Evolutionary conservation across 2,888 invertebrate genomes (phyloP), one percentile per base, ranked within the genome.

Genomic region (Drosophila villosipedis): DNA sequence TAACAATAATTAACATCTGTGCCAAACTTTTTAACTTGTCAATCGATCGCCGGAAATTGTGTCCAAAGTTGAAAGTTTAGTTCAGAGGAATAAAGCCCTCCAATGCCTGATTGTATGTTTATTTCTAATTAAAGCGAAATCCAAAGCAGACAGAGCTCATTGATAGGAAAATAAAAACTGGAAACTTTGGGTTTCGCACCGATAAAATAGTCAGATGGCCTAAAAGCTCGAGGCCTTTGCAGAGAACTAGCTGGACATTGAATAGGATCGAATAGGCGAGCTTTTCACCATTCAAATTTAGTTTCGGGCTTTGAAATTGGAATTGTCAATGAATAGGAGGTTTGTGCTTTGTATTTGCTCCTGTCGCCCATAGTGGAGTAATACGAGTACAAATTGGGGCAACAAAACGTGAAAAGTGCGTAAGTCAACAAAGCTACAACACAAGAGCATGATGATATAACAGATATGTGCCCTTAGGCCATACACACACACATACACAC

Each of bases 351-450:
- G 50, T 53, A 72, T 66, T 65, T 58, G 50, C 47, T 31, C 14
- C 35, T 77, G 59, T 63, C 66, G 63, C 73, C 78, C 37, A 19
- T 43, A 47, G 31, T 3, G 28, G 50, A 61, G 67, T 14, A 33
- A 28, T 57, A 61, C 39, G 47, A 39, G 58, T 60, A 39, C 47
- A 50, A 39, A 35, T 47, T 41, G 33, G n/a, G 41, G 33, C 35
- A 31, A 57, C 52, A 41, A 28, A 61, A 60, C 78, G 64, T 73
- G 68, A 52, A 61, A 59, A 22, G 43, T 47, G 25, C 31, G 37
- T 39, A 68, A 78, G 41, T 62, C 61, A 73, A 73, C 68, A 78
- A 60, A 37, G 54, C 49, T 10, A 52, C 35, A 78, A 43, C 49
- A 67, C 53, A 62, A n/a, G 4, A 31, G 30, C 10, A 41, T 59